Evolutionary conservation across 2,797 vertebrate species (phyloP).

Genomic region (Myripristis jacobus): DNA sequence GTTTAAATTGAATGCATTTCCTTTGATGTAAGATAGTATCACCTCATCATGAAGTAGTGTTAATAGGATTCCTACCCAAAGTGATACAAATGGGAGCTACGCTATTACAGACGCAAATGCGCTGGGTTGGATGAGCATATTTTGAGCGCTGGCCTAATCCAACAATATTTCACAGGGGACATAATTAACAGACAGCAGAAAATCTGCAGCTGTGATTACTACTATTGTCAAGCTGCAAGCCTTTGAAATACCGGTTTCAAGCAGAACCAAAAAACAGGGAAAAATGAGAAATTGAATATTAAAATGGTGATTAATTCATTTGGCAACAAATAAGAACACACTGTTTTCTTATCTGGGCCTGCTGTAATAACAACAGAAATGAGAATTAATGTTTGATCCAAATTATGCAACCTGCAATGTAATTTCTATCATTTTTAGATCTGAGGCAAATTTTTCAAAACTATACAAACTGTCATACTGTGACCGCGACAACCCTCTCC

Average conservation of each 20-base stretch:
- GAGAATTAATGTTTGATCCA: not conserved
- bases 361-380: constrained; percentile 6
- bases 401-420: constrained; percentile 37
- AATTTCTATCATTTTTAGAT: constrained; percentile 21
- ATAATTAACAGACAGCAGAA: constrained; percentile 52
- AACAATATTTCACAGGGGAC: constrained; percentile 33
- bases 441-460: constrained; percentile 13
- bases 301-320: constrained; percentile 34
- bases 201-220: constrained; percentile 59
- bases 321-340: constrained; percentile 17
- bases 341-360: not conserved
- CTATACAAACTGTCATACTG: constrained; percentile 17
- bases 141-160: constrained; percentile 49
- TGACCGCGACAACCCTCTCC: constrained; percentile 25
- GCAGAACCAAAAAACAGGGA: constrained; percentile 21
- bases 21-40: constrained; percentile 29
- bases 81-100: constrained; percentile 30
- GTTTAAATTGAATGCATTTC: not conserved
- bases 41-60: constrained; percentile 22
- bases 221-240: constrained; percentile 46
- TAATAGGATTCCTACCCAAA: constrained; percentile 25
- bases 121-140: constrained; percentile 27
- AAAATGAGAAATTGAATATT: constrained; percentile 15
- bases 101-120: constrained; percentile 55
- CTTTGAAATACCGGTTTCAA: constrained; percentile 30